Evolutionary conservation across 1,140 invertebrate species (phyloP).

Genomic region (Aphidius gifuensis): DNA sequence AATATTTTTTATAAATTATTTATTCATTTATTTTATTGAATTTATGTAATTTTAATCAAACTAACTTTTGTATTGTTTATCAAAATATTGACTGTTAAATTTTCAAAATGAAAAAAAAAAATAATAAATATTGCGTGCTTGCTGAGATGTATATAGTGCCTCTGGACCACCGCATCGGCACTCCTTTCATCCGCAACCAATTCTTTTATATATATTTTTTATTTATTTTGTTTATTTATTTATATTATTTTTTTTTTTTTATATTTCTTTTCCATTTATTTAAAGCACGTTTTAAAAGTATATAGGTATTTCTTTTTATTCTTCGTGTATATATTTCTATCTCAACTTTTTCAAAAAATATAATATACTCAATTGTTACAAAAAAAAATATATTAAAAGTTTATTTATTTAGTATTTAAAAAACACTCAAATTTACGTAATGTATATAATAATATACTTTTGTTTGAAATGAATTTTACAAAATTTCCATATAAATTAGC

Average conservation of each 20-base stretch:
- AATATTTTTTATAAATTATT: not conserved
- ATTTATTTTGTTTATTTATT: not conserved
- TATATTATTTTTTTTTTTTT: not conserved
- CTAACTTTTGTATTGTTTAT: too few species aligned
- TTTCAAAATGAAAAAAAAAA: not conserved
- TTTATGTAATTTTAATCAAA: not conserved
- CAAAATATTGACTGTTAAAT: not conserved
- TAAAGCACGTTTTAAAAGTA: not conserved
- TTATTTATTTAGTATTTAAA: too few species aligned
- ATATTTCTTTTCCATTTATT: not conserved
- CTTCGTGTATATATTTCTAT: not conserved
- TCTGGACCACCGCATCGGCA: conserved; percentile 11
- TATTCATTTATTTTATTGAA: not conserved
- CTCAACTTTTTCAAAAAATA: not conserved
- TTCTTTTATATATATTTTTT: conserved; percentile 27
- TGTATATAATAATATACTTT: too few species aligned
- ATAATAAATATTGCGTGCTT: conserved; percentile 20
- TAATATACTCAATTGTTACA: too few species aligned
- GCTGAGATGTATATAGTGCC: not conserved
- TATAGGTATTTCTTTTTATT: not conserved
- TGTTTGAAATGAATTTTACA: too few species aligned
- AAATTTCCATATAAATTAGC: too few species aligned
- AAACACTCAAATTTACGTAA: too few species aligned
- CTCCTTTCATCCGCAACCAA: conserved; percentile 23
- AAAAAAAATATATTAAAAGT: too few species aligned